These are phyloP conservation scores for Balaenoptera acutorostrata DNA, from an alignment of 2,113 vertebrate species.

Conservation along the genomic window DNA sequence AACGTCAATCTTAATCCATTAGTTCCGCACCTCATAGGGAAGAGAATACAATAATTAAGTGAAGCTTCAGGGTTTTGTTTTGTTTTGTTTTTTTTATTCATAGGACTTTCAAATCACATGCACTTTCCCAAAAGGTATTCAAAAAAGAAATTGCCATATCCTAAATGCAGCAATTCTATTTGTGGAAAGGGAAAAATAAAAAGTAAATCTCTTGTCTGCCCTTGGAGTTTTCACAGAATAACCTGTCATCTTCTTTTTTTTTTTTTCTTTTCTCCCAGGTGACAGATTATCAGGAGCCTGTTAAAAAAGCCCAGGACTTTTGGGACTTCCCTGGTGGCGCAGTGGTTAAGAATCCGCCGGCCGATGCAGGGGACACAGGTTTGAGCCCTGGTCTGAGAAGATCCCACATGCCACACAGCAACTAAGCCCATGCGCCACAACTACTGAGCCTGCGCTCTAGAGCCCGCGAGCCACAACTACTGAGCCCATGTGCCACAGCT, in stretches of 20 bases:
- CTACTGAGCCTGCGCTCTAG: too few species aligned
- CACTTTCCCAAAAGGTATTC: not conserved
- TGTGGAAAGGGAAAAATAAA: constrained; percentile 50
- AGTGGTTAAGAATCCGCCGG: too few species aligned
- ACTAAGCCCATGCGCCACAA: too few species aligned
- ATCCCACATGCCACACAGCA: too few species aligned
- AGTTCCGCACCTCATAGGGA: not conserved
- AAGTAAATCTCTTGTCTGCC: constrained; percentile 40
- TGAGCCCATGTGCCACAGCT: too few species aligned
- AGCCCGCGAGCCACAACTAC: too few species aligned
- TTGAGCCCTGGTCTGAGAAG: too few species aligned
- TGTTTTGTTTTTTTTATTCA: not conserved
- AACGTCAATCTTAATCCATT: not conserved
- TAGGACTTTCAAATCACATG: not conserved
- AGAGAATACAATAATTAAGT: not conserved
- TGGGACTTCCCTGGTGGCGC: not conserved
- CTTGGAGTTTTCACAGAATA: constrained; percentile 34
- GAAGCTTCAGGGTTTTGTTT: not conserved
- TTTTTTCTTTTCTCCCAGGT: not conserved
- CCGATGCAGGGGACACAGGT: too few species aligned
- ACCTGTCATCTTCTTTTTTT: not conserved
- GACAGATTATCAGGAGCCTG: constrained; percentile 47
- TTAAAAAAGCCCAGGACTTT: constrained; percentile 54
- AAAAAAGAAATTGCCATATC: not conserved
- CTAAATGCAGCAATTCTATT: constrained; percentile 29